Percentiles rank a stretch among this genome's conserved stretches.
Evolutionary conservation across 1,140 invertebrate genomes (phyloP).

Genomic region (Zaprionus ornatus): DNA sequence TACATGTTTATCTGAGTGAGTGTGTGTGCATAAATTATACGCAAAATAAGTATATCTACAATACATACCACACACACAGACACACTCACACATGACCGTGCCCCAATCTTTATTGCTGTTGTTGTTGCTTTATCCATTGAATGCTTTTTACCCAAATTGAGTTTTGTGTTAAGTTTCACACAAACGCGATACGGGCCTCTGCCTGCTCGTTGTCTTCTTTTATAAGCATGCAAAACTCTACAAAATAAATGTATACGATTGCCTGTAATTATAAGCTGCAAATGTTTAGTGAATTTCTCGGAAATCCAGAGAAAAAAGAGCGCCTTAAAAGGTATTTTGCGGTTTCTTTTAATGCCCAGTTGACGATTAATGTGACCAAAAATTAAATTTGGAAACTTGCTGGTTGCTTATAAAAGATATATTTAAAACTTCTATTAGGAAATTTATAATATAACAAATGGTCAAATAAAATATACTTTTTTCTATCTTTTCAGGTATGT

Average conservation of each 20-base stretch:
- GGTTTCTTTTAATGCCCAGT: conserved; percentile 43
- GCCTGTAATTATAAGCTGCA: conserved; percentile 66
- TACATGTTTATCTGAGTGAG: conserved; percentile 68
- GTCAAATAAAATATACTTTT: not conserved
- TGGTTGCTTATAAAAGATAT: not conserved
- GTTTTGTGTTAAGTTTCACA: conserved; percentile 79
- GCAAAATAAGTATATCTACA: conserved; percentile 44
- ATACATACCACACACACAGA: not conserved
- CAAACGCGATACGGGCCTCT: conserved; percentile 56
- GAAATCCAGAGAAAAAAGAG: conserved; percentile 50
- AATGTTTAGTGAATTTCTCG: conserved; percentile 56
- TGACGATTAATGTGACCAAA: conserved; percentile 1
- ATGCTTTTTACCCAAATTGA: conserved; percentile 70
- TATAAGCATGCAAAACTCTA: conserved; percentile 35
- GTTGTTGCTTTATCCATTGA: conserved; percentile 24
- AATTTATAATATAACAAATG: conserved; percentile 1
- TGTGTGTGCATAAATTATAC: conserved; percentile 71
- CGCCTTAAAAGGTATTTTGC: conserved; percentile 61
- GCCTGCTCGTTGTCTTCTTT: conserved; percentile 36
- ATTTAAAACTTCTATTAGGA: not conserved
- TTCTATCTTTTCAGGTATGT: conserved; percentile 55
- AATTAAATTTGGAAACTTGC: not conserved
- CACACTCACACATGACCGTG: not conserved
- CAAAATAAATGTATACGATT: conserved; percentile 10
- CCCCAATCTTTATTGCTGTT: conserved; percentile 18